These are phyloP conservation scores for Spinus pinus DNA, from an alignment of 2,797 vertebrate species.

Conservation along the genomic window DNA sequence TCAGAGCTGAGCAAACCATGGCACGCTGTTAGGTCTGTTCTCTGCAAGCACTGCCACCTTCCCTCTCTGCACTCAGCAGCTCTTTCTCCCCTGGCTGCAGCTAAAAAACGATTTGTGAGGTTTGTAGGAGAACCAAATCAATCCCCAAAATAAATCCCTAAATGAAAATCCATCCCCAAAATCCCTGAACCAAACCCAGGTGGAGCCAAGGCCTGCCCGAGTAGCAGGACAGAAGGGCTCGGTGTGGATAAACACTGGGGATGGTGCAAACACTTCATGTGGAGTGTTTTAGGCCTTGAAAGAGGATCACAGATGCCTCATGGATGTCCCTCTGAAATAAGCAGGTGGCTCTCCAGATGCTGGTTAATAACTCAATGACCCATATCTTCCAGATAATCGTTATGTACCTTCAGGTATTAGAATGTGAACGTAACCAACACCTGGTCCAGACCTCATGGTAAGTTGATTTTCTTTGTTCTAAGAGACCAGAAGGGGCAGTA, in stretches of 20 bases:
- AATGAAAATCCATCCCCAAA: not conserved
- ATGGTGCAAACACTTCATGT: not conserved
- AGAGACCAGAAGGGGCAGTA: constrained; percentile 76
- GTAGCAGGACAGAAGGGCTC: not conserved
- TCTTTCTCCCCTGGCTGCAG: not conserved
- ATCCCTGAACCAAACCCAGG: not conserved
- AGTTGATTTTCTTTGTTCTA: constrained; percentile 77
- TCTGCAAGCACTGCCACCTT: not conserved
- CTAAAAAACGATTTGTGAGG: not conserved
- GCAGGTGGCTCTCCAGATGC: constrained; percentile 35
- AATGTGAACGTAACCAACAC: constrained; percentile 86
- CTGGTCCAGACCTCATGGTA: constrained; percentile 89
- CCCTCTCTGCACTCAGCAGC: not conserved
- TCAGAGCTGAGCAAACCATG: not conserved
- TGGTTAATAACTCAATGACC: constrained; percentile 76
- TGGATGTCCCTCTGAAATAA: constrained; percentile 60
- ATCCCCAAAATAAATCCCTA: not conserved
- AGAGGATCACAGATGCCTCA: constrained; percentile 36
- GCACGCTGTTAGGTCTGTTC: not conserved
- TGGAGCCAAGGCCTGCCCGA: not conserved
- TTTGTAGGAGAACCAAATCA: not conserved
- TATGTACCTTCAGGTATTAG: constrained; percentile 90
- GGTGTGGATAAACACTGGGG: not conserved
- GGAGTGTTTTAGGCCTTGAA: not conserved
- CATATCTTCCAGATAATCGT: constrained; percentile 87